Conservation (phyloP, 1,140 invertebrate species). For the Sinella curviseta region DNA sequence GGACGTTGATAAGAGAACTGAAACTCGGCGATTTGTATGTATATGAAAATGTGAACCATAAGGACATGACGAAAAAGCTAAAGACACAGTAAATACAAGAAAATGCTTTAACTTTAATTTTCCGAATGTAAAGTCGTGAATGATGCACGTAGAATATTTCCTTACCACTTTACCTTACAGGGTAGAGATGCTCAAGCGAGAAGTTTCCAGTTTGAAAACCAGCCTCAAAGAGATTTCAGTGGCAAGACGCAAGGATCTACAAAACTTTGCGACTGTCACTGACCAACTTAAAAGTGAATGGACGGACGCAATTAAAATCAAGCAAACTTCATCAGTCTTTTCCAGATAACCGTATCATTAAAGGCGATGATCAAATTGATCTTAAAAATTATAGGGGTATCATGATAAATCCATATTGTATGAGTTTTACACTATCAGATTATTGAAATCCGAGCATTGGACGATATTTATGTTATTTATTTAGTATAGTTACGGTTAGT, state of each 20-base stretch:
- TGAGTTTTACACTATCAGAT: too few relatives aligned
- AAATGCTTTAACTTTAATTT: background rate
- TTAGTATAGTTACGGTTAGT: too few relatives aligned
- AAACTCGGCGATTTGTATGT: conserved; percentile 40
- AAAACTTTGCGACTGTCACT: background rate
- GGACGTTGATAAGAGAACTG: conserved; percentile 39
- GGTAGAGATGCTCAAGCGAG: background rate
- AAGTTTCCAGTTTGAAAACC: background rate
- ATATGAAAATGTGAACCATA: background rate
- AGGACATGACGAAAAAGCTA: conserved; percentile 11
- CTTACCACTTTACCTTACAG: background rate
- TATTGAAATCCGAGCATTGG: too few relatives aligned
- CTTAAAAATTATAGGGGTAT: too few relatives aligned
- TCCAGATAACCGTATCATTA: too few relatives aligned
- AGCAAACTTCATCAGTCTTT: background rate
- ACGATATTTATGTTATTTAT: too few relatives aligned
- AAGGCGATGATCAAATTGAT: too few relatives aligned
- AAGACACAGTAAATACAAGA: conserved; percentile 21
- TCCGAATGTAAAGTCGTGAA: background rate
- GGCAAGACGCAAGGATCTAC: background rate
- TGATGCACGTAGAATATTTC: background rate
- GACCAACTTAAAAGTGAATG: background rate
- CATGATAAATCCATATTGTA: too few relatives aligned
- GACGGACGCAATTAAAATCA: background rate
- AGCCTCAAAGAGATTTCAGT: background rate